These are phyloP conservation scores for Brachylomia viminalis DNA, from an alignment of 2,888 invertebrate genomes.

Conservation along the genomic window DNA sequence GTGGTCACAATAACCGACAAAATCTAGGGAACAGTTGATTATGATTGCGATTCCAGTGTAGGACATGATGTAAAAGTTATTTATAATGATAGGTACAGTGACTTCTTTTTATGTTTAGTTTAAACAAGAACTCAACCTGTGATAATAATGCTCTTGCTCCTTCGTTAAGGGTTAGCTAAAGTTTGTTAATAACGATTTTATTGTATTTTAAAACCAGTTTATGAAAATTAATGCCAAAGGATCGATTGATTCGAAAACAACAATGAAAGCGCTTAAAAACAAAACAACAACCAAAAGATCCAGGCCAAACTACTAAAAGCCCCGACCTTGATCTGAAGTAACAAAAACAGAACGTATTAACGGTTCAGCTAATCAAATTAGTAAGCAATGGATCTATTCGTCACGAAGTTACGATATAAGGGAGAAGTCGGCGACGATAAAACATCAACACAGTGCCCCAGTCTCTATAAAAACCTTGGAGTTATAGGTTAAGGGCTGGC, in stretches of 20 bases:
- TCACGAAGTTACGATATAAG: slow-evolving; percentile 57
- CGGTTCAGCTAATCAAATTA: slow-evolving; percentile 64
- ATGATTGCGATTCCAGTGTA: not conserved
- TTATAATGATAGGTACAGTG: not conserved
- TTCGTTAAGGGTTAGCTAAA: not conserved
- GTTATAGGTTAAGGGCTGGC: slow-evolving; percentile 59
- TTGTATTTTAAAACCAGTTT: not conserved
- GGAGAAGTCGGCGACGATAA: slow-evolving; percentile 56
- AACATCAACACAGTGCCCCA: slow-evolving; percentile 54
- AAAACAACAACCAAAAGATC: slow-evolving; percentile 20
- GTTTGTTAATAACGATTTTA: not conserved
- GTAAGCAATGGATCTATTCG: slow-evolving; percentile 55
- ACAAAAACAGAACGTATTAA: slow-evolving; percentile 54
- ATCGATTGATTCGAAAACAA: not conserved
- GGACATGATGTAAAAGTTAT: not conserved
- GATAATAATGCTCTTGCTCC: not conserved
- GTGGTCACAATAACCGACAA: not conserved
- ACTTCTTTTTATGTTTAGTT: no score
- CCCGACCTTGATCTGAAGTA: slow-evolving; percentile 37
- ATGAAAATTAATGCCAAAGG: not conserved
- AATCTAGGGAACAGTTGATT: not conserved
- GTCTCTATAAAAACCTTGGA: slow-evolving; percentile 62
- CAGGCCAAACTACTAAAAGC: slow-evolving; percentile 38
- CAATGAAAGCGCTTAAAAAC: slow-evolving; percentile 28
- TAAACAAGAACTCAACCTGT: no score